Percentiles rank a stretch among this genome's conserved stretches.
Conservation (phyloP, 2,888 invertebrate species). For the Chrysodeixis includens region DNA sequence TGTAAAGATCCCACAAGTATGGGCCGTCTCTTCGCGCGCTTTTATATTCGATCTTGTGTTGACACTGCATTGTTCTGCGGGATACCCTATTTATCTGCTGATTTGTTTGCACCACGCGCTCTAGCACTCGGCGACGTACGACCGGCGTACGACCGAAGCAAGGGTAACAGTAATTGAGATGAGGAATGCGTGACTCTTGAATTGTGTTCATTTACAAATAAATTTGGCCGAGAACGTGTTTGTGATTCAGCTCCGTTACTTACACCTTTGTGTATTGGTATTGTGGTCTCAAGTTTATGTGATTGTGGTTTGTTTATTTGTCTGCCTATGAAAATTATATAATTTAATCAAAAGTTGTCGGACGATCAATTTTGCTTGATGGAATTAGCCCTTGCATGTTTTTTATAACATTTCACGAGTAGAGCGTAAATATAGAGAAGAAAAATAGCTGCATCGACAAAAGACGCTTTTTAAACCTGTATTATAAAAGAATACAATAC, state of each 20-base stretch:
- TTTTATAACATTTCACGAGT: no score
- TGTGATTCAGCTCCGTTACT: slow-evolving; percentile 42
- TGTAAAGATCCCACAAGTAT: slow-evolving; percentile 65
- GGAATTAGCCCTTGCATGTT: no score
- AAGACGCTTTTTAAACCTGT: no score
- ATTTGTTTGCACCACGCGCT: slow-evolving; percentile 83
- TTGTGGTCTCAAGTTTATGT: slow-evolving; percentile 36
- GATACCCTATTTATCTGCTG: slow-evolving; percentile 81
- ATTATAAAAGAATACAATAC: no score
- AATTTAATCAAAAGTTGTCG: neutral
- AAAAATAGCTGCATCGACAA: no score
- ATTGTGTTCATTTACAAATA: slow-evolving; percentile 70
- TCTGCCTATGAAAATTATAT: neutral
- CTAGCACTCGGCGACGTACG: slow-evolving; percentile 60
- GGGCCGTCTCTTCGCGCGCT: slow-evolving; percentile 75
- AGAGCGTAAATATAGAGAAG: no score
- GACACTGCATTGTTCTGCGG: slow-evolving; percentile 83
- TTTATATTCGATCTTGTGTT: slow-evolving; percentile 86
- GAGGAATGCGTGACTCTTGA: slow-evolving; percentile 70
- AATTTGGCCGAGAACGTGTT: slow-evolving; percentile 48
- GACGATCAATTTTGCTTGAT: neutral
- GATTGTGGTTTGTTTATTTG: slow-evolving; percentile 16
- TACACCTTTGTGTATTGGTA: slow-evolving; percentile 22
- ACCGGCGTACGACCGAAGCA: slow-evolving; percentile 62
- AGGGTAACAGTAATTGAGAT: slow-evolving; percentile 79